Conservation (phyloP, 1,140 invertebrate species). For the Euborellia annulipes region DNA sequence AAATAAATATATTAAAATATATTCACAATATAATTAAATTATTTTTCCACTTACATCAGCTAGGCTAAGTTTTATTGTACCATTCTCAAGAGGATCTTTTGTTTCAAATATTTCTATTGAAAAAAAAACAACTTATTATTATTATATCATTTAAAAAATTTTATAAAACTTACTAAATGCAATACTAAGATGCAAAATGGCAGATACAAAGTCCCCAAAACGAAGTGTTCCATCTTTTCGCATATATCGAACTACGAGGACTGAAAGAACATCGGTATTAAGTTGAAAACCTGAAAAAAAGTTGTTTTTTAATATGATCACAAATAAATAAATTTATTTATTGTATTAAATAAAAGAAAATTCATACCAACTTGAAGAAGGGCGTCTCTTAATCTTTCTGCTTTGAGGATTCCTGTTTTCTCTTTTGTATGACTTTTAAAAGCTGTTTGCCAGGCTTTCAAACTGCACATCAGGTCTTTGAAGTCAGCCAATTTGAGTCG, state of each 20-base stretch:
- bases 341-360: slow-evolving; percentile 3
- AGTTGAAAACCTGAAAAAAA: slow-evolving; percentile 54
- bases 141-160: slow-evolving; percentile 5
- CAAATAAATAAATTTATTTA: slow-evolving; percentile 8
- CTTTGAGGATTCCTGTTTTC: slow-evolving; percentile 76
- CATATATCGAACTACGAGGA: slow-evolving; percentile 75
- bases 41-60: slow-evolving; percentile 43
- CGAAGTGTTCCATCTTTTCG: slow-evolving; percentile 83
- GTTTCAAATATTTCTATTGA: slow-evolving; percentile 55
- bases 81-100: slow-evolving; percentile 68
- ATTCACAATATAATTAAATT: not conserved
- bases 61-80: slow-evolving; percentile 60
- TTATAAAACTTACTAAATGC: slow-evolving; percentile 57
- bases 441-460: slow-evolving; percentile 80
- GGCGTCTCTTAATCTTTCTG: slow-evolving; percentile 70
- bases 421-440: slow-evolving; percentile 84
- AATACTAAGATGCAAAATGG: slow-evolving; percentile 72
- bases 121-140: not conserved
- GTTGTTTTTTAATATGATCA: not conserved
- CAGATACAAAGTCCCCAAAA: slow-evolving; percentile 83
- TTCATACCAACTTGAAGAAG: slow-evolving; percentile 58
- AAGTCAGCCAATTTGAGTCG: slow-evolving; percentile 73
- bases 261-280: slow-evolving; percentile 64
- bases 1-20: not conserved
- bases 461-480: slow-evolving; percentile 80